Percentiles rank a stretch among this genome's conserved stretches.
Conservation (phyloP, 2,797 vertebrate species). For the Etheostoma nigrum region DNA sequence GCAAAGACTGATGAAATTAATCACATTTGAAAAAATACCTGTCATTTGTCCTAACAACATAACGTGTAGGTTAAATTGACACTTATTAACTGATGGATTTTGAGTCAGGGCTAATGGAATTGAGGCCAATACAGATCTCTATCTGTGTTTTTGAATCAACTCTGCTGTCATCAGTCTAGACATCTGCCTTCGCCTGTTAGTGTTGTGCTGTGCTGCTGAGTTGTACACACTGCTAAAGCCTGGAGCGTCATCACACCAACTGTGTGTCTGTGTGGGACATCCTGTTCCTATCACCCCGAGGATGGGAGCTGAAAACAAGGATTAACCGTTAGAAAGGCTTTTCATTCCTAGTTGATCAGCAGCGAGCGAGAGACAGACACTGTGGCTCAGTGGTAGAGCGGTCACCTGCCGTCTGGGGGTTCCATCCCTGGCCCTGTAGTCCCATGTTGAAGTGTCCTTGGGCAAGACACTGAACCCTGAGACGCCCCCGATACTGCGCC, state of each 20-base stretch:
- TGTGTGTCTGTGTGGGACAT: slow-evolving; percentile 46
- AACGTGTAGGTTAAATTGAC: not conserved
- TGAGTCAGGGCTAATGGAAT: not conserved
- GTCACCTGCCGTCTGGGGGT: too few species aligned
- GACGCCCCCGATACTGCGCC: too few species aligned
- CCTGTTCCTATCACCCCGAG: slow-evolving; percentile 41
- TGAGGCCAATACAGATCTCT: slow-evolving; percentile 36
- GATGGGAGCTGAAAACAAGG: slow-evolving; percentile 34
- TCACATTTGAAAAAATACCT: not conserved
- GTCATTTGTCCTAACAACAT: not conserved
- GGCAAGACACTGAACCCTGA: too few species aligned
- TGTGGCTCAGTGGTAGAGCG: too few species aligned
- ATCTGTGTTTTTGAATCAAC: slow-evolving; percentile 54
- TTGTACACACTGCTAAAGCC: slow-evolving; percentile 46
- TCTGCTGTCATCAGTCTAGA: slow-evolving; percentile 63
- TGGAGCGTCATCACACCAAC: slow-evolving; percentile 52
- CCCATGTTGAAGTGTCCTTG: too few species aligned
- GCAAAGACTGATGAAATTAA: not conserved
- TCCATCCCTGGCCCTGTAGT: too few species aligned
- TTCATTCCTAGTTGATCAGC: slow-evolving; percentile 40
- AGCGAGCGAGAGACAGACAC: slow-evolving; percentile 4
- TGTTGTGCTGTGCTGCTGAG: slow-evolving; percentile 42
- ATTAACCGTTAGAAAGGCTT: slow-evolving; percentile 51
- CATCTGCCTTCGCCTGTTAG: slow-evolving; percentile 56
- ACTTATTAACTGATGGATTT: slow-evolving; percentile 9